Base-by-base conservation (phyloP, 2,113 vertebrate species). In the Geococcyx californianus region DNA sequence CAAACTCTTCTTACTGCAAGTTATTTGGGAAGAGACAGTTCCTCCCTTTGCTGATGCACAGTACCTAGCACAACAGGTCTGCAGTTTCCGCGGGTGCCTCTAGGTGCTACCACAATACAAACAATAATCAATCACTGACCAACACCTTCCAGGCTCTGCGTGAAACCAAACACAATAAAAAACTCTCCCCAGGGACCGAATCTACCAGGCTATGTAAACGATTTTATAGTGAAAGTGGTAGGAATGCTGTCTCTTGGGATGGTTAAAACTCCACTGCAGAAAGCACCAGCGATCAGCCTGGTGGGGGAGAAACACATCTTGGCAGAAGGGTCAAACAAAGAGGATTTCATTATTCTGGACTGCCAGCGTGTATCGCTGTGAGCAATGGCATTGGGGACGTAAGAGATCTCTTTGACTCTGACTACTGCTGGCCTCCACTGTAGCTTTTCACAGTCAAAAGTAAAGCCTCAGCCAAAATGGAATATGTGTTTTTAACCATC, bases 61-160 rank as follows among this genome's bases (percentile, higher is more conserved):
- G 78, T 69, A 95, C 93, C 91, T 89, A 51, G 69, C 87, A 4
- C 38, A 73, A 28, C 49, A 72, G 89, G 54, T 96, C 94, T 96
- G 95, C 95, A 96, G 84, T 97, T 97, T 93, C 95, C 66, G 84
- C 93, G 10, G 94, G 75, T 93, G 94, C 94, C 96, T 97, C 93
- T 96, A 97, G 96, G 95, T 96, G 96, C 81, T 96, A 96, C 96
- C 93, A 95, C 89, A 97, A 95, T 96, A 95, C 96, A 97, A 95
- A 97, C 95, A 95, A 95, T 96, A 93, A 96, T 97, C 94, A 97
- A 97, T 95, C 95, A 96, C 91, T 76, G 93, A 52, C 75, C 84
- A 77, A 85, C 94, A 95, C 93, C 94, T 95, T 72, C 33, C 16
- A 90, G 89, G 67, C 84, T 84, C 89, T 91, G 49, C 38, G 62